These are phyloP conservation scores for Electrona antarctica DNA, from an alignment of 2,113 vertebrate species.

Conservation along the genomic window DNA sequence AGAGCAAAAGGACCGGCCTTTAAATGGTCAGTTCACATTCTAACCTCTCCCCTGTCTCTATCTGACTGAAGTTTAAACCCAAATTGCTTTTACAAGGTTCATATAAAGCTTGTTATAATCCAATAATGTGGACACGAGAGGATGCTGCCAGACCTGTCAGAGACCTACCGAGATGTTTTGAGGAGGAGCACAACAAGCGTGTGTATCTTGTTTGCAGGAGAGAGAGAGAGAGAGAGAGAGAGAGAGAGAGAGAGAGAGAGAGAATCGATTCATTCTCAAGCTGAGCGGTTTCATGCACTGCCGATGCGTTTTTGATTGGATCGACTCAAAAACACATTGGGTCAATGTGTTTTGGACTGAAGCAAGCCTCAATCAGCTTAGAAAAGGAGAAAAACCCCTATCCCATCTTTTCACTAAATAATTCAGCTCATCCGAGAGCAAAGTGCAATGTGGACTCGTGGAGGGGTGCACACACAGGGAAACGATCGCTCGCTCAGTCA, in stretches of 20 bases:
- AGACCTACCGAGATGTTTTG: not conserved
- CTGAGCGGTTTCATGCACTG: not conserved
- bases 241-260: slow-evolving; percentile 10
- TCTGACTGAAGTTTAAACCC: no score
- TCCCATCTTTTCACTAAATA: slow-evolving; percentile 42
- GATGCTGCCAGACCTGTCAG: no score
- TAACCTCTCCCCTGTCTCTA: no score
- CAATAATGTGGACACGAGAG: no score
- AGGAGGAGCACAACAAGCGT: slow-evolving; percentile 8
- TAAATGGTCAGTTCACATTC: no score
- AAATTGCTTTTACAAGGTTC: no score
- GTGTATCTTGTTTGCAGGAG: not conserved
- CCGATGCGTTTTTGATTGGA: not conserved
- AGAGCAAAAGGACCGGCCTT: no score
- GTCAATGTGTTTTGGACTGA: slow-evolving; percentile 6
- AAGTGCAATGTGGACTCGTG: not conserved
- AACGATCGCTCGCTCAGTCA: slow-evolving; percentile 2
- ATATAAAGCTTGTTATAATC: no score
- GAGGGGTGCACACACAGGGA: not conserved
- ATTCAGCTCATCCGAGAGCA: slow-evolving; percentile 44
- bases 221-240: slow-evolving; percentile 1
- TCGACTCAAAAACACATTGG: not conserved
- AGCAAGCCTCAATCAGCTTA: not conserved
- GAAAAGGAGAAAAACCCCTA: slow-evolving; percentile 11
- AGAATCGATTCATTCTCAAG: not conserved